Evolutionary conservation across 2,797 vertebrate genomes (phyloP).

Genomic region (Macropus fuliginosus): DNA sequence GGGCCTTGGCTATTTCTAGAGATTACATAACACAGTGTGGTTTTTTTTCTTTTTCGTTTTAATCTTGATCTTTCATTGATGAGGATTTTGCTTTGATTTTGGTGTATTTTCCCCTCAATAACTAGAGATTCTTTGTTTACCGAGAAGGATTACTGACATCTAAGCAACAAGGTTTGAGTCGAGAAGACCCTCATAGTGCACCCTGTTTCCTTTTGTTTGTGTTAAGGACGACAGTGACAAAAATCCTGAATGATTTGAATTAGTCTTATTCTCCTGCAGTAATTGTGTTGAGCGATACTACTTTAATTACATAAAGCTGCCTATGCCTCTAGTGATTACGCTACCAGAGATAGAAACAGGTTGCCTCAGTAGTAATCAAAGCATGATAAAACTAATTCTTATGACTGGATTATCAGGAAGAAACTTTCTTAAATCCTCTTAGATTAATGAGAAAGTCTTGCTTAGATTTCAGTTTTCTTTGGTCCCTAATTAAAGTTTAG

Average conservation of each 20-base stretch:
- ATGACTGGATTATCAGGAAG: conserved; percentile 52
- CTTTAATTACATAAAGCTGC: not conserved
- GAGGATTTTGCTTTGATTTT: conserved; percentile 76
- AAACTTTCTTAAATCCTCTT: conserved; percentile 48
- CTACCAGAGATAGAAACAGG: not conserved
- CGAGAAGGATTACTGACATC: conserved; percentile 58
- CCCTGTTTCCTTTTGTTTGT: conserved; percentile 49
- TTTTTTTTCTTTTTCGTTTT: conserved; percentile 47
- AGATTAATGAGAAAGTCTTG: conserved; percentile 50
- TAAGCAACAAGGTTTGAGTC: conserved; percentile 67
- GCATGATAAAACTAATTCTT: conserved; percentile 41
- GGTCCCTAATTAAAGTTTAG: not conserved
- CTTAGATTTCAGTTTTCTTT: conserved; percentile 54
- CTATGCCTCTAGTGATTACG: not conserved
- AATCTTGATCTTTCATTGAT: conserved; percentile 76
- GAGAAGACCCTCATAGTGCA: conserved; percentile 56
- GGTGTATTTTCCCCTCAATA: conserved; percentile 53
- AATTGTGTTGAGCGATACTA: not conserved
- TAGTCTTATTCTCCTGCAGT: not conserved
- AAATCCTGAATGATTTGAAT: not conserved
- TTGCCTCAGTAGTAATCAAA: not conserved
- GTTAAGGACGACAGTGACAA: not conserved
- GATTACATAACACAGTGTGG: conserved; percentile 61
- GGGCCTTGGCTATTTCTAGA: conserved; percentile 70
- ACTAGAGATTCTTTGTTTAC: conserved; percentile 71